These are phyloP conservation scores for Physocephala rufipes DNA, from an alignment of 2,888 invertebrate species.

Conservation along the genomic window DNA sequence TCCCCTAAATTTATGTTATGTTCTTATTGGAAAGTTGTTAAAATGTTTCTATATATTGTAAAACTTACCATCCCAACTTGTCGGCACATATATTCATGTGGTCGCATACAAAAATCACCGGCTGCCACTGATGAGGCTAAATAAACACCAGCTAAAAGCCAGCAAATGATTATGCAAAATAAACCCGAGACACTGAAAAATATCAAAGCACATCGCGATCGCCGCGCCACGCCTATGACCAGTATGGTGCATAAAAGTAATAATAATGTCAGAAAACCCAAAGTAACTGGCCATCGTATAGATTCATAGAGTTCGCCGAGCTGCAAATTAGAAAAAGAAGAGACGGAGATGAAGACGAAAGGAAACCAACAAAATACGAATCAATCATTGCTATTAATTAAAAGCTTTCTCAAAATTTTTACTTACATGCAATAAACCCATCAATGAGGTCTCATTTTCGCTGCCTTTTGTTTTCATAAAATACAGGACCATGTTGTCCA, in stretches of 20 bases:
- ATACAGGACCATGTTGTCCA: slow-evolving; percentile 66
- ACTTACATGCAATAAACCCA: slow-evolving; percentile 63
- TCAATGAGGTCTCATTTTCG: slow-evolving; percentile 63
- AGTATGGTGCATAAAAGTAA: slow-evolving; percentile 64
- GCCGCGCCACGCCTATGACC: slow-evolving; percentile 66
- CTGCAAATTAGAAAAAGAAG: slow-evolving; percentile 46
- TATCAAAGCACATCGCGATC: slow-evolving; percentile 85
- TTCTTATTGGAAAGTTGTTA: no score
- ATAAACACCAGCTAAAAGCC: slow-evolving; percentile 88
- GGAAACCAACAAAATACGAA: neutral
- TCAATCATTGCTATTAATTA: neutral
- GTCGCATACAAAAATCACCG: slow-evolving; percentile 86
- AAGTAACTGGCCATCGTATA: slow-evolving; percentile 66
- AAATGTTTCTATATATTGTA: neutral
- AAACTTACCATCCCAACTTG: slow-evolving; percentile 65
- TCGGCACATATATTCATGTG: slow-evolving; percentile 70
- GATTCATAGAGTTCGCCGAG: slow-evolving; percentile 64
- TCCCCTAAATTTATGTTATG: no score
- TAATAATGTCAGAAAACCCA: slow-evolving; percentile 63
- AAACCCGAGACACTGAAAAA: slow-evolving; percentile 88
- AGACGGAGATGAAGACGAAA: slow-evolving; percentile 14
- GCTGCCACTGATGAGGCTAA: slow-evolving; percentile 84
- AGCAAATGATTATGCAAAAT: slow-evolving; percentile 71
- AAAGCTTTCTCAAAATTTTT: neutral
- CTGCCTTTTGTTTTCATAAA: slow-evolving; percentile 65